Evolutionary conservation across 2,888 invertebrate species (phyloP), one percentile per base, ranked within the genome.

Genomic region (Augochlorella aurata): DNA sequence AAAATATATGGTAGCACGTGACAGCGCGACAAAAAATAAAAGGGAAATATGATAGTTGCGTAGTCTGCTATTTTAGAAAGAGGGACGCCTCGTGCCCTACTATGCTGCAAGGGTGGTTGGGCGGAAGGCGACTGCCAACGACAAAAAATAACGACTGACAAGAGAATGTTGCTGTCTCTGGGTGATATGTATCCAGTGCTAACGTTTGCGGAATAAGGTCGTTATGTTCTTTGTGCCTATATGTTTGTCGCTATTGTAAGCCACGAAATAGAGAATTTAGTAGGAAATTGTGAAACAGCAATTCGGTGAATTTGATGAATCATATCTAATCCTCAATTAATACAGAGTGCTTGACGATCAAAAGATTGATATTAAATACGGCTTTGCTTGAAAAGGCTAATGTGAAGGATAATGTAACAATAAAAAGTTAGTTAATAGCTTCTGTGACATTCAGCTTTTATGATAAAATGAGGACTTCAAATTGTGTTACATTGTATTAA

Each of bases 31-130:
- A 86, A 89, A 89, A 81, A 90, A 89, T 85, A 88, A 90, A 86
- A 84, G 89, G 86, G 88, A 91, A 90, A 91, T 92, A 90, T 91
- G 90, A 92, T 91, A 90, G 90, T 89, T 89, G 88, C 88, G 89
- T 88, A 89, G 91, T 86, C 85, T 88, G 88, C 87, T 90, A 89
- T 92, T 92, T 90, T 86, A 87, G 87, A 49, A 83, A 85, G 81
- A 50, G 73, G 79, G 83, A 78, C 67, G 72, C 77, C 81, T 80
- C 74, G 81, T 81, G 84, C 81, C 72, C 68, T 75, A 49, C 79
- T 79, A 79, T 65, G 61, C 10, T 69, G 63, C 44, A 24, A 50
- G 65, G 38, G 77, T 45, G 38, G 68, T 49, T 63, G 38, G 69
- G 66, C 50, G 29, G 75, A 45, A 61, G 52, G 29, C n/a, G 24